A percentile compares a stretch with the other conserved stretches of the same genome.
Evolutionary conservation across 2,113 vertebrate species (phyloP).

Genomic region (Sander vitreus): DNA sequence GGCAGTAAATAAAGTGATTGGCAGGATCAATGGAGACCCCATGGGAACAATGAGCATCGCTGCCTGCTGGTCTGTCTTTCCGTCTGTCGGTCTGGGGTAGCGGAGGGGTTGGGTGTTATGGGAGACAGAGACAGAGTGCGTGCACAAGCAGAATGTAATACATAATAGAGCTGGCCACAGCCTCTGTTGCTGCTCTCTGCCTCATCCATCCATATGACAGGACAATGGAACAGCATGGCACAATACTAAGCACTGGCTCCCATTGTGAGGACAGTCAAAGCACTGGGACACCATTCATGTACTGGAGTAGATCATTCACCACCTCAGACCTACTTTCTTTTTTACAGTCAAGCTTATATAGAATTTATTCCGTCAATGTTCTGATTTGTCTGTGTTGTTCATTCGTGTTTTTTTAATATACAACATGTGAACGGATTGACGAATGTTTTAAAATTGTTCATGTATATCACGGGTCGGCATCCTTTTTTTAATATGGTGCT

Average conservation of each 20-base stretch:
- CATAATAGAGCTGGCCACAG: slow-evolving; percentile 51
- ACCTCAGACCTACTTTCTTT: slow-evolving; percentile 7
- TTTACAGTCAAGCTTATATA: slow-evolving; percentile 7
- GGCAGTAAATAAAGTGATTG: slow-evolving; percentile 77
- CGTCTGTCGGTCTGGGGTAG: slow-evolving; percentile 2
- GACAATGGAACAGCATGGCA: slow-evolving; percentile 67
- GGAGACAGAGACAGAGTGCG: slow-evolving; percentile 31
- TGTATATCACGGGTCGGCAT: too few species aligned
- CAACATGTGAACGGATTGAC: not conserved
- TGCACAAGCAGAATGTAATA: slow-evolving; percentile 55
- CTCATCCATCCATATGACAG: slow-evolving; percentile 72
- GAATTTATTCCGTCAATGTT: not conserved
- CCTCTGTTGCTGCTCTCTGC: slow-evolving; percentile 45
- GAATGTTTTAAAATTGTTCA: not conserved
- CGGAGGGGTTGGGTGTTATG: slow-evolving; percentile 1
- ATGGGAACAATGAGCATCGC: slow-evolving; percentile 64
- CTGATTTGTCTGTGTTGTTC: not conserved
- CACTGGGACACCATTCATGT: slow-evolving; percentile 34
- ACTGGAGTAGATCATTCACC: slow-evolving; percentile 41
- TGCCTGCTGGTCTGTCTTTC: slow-evolving; percentile 15
- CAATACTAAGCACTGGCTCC: slow-evolving; percentile 46
- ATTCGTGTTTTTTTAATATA: not conserved
- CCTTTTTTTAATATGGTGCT: too few species aligned
- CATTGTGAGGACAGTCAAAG: slow-evolving; percentile 61
- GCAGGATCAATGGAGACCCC: slow-evolving; percentile 69